These are phyloP conservation scores for Cephus sareptanus DNA, from an alignment of 2,888 invertebrate genomes.

Conservation along the genomic window DNA sequence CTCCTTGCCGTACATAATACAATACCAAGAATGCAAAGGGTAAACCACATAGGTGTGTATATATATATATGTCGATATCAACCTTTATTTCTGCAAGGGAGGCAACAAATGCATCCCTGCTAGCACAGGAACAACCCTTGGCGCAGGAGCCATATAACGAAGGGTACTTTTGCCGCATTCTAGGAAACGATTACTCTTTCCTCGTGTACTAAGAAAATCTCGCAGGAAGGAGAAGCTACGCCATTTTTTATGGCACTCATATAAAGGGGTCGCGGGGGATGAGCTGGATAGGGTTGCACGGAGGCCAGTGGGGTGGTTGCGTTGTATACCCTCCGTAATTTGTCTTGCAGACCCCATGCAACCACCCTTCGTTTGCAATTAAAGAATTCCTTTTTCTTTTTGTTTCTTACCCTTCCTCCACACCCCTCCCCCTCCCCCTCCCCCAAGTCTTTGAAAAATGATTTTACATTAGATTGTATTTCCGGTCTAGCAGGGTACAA, in stretches of 20 bases:
- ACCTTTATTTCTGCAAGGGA: too few relatives aligned
- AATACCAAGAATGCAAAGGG: background rate
- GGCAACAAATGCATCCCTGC: too few relatives aligned
- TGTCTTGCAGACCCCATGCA: background rate
- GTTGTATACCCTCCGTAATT: background rate
- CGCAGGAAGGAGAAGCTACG: background rate
- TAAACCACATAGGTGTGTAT: background rate
- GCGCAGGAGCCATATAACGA: background rate
- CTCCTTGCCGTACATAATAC: background rate
- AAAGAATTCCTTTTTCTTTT: background rate
- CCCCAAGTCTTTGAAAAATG: constrained; percentile 31
- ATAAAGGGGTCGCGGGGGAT: constrained; percentile 8
- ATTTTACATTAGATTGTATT: constrained; percentile 33
- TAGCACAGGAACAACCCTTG: background rate
- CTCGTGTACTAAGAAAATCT: background rate
- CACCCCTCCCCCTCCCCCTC: background rate
- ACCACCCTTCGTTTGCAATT: background rate
- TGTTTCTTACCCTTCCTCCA: too few relatives aligned
- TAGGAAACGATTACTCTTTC: background rate
- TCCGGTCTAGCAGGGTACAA: constrained; percentile 13
- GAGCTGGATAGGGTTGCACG: constrained; percentile 12
- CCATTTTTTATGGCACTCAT: background rate
- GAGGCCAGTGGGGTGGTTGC: background rate
- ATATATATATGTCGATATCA: background rate
- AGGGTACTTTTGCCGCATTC: background rate